Percentiles rank a stretch among this genome's conserved stretches.
These are phyloP conservation scores for Benthosema pterotum DNA, from an alignment of 2,797 vertebrate genomes.

Conservation along the genomic window DNA sequence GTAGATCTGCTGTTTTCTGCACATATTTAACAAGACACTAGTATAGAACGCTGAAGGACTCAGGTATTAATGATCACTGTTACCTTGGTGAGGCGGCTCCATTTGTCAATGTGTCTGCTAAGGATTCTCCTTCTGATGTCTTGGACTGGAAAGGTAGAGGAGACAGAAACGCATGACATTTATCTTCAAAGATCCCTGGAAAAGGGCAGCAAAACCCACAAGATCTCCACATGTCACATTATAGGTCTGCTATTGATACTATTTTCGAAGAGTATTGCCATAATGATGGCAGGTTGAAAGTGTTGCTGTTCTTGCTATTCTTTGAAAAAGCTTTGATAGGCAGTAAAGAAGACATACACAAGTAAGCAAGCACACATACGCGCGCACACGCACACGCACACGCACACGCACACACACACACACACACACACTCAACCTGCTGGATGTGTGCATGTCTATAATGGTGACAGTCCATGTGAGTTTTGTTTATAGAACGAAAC, in stretches of 20 bases:
- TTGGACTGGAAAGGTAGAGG: slow-evolving; percentile 79
- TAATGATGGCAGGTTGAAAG: too few relatives aligned
- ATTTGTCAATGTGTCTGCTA: slow-evolving; percentile 80
- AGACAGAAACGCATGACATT: not conserved
- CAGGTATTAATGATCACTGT: slow-evolving; percentile 7
- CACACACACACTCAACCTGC: not conserved
- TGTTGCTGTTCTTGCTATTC: too few relatives aligned
- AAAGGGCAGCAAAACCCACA: too few relatives aligned
- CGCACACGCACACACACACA: slow-evolving; percentile 8
- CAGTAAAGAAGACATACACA: slow-evolving; percentile 6
- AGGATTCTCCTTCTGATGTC: slow-evolving; percentile 83
- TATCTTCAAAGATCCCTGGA: not conserved
- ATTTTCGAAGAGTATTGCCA: too few relatives aligned
- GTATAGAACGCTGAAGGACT: too few relatives aligned
- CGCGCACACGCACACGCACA: not conserved
- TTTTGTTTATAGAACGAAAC: too few relatives aligned
- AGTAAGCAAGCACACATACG: not conserved
- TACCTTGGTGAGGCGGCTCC: slow-evolving; percentile 88
- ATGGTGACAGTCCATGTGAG: too few relatives aligned
- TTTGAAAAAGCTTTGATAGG: not conserved
- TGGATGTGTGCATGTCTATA: too few relatives aligned
- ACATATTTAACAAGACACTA: too few relatives aligned
- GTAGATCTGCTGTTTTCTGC: too few relatives aligned
- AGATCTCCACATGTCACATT: too few relatives aligned
- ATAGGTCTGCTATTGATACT: too few relatives aligned